phyloP scores from a whole-genome alignment of 2,888 invertebrate species.

The Himalopsyche tibetana region DNA sequence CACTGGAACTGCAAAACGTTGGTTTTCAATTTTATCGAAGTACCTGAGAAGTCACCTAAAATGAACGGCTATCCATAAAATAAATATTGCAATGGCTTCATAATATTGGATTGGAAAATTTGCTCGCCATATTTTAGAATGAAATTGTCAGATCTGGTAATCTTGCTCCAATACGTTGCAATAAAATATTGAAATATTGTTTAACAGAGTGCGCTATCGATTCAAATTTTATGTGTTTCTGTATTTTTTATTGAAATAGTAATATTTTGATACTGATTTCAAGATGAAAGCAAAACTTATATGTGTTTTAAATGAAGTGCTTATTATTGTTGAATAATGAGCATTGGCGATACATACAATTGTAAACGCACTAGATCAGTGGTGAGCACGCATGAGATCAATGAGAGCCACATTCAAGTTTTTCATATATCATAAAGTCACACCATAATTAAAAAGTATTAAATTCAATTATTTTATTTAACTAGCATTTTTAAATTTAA shows the following conservation, averaged over 20 bases:
- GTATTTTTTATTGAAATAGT: neutral
- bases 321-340: too few relatives aligned
- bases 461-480: too few relatives aligned
- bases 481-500: too few relatives aligned
- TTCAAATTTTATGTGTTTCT: neutral
- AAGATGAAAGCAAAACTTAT: too few relatives aligned
- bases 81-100: slow-evolving; percentile 7
- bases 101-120: neutral
- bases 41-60: slow-evolving; percentile 8
- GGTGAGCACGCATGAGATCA: too few relatives aligned
- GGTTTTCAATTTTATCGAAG: neutral
- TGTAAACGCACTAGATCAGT: too few relatives aligned
- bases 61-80: neutral
- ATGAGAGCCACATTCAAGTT: too few relatives aligned
- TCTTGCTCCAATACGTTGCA: slow-evolving; percentile 9
- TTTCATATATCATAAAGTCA: too few relatives aligned
- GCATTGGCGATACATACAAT: too few relatives aligned
- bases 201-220: neutral
- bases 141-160: slow-evolving; percentile 43
- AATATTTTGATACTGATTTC: too few relatives aligned
- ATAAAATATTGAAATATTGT: slow-evolving; percentile 1
- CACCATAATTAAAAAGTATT: too few relatives aligned
- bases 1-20: neutral
- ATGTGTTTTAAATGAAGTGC: too few relatives aligned
- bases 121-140: slow-evolving; percentile 35